These are phyloP conservation scores for Epirrhoe alternata DNA, from an alignment of 2,888 invertebrate genomes.

Conservation along the genomic window DNA sequence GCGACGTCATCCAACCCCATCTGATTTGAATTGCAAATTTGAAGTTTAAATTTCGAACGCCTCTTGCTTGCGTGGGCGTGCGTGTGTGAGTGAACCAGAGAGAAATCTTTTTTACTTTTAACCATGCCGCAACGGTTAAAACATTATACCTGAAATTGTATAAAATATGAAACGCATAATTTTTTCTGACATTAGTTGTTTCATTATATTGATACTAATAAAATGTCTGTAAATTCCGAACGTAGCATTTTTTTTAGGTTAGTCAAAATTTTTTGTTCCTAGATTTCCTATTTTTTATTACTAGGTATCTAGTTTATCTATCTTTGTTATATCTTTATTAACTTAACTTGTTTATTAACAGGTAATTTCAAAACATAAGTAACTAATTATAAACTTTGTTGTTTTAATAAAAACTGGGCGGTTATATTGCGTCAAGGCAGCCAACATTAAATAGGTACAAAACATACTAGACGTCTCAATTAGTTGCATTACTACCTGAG, in stretches of 20 bases:
- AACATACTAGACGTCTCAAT: conserved; percentile 8
- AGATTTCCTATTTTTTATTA: too few relatives aligned
- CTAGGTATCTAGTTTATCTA: too few relatives aligned
- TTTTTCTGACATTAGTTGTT: not conserved
- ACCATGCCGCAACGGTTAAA: conserved; percentile 11
- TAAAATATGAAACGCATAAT: not conserved
- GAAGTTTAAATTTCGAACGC: conserved; percentile 71
- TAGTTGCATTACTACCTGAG: conserved; percentile 21
- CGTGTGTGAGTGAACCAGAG: conserved; percentile 37
- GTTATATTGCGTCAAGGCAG: conserved; percentile 18
- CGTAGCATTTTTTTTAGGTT: too few relatives aligned
- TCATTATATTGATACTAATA: too few relatives aligned
- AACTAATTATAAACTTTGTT: conserved; percentile 2
- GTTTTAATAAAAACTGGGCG: conserved; percentile 18
- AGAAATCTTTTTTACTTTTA: conserved; percentile 24
- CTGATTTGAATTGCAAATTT: conserved; percentile 58
- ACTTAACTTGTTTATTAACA: not conserved
- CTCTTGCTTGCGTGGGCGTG: conserved; percentile 55
- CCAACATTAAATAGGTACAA: conserved; percentile 9
- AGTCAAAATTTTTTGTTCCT: too few relatives aligned
- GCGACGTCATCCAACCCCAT: conserved; percentile 69
- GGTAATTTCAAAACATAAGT: not conserved
- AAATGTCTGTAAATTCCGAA: too few relatives aligned
- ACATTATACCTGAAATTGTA: not conserved
- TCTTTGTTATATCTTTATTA: too few relatives aligned